A percentile compares a stretch with the other conserved stretches of the same genome.
These are phyloP conservation scores for Gila robusta DNA, from an alignment of 2,797 vertebrate genomes.

Conservation along the genomic window DNA sequence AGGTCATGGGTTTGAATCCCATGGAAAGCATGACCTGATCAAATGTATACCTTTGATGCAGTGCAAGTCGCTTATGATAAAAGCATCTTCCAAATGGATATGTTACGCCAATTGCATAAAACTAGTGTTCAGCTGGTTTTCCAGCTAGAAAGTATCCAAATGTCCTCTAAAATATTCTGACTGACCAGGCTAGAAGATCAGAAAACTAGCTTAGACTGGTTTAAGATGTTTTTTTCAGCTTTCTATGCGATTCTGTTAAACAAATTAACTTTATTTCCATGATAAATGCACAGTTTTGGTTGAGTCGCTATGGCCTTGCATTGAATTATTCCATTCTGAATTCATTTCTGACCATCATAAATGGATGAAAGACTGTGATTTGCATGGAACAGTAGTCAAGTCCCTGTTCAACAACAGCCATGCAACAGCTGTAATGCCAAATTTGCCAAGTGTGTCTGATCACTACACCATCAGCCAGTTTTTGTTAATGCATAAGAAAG, in stretches of 20 bases:
- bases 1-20: neutral
- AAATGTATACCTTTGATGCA: neutral
- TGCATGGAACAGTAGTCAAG: conserved; percentile 6
- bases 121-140: neutral
- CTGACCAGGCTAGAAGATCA: neutral
- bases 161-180: neutral
- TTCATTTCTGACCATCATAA: neutral
- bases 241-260: neutral
- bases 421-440: neutral
- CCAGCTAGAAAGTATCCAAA: neutral
- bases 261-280: neutral
- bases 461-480: neutral
- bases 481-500: neutral
- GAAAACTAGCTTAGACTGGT: neutral
- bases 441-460: neutral
- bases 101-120: neutral
- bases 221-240: neutral
- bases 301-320: neutral
- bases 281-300: neutral
- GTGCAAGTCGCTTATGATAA: neutral
- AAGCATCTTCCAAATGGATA: neutral
- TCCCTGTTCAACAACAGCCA: neutral
- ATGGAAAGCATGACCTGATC: neutral
- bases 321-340: neutral
- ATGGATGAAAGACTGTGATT: neutral